Conservation (phyloP, 2,113 vertebrate species). For the Chionis minor region DNA sequence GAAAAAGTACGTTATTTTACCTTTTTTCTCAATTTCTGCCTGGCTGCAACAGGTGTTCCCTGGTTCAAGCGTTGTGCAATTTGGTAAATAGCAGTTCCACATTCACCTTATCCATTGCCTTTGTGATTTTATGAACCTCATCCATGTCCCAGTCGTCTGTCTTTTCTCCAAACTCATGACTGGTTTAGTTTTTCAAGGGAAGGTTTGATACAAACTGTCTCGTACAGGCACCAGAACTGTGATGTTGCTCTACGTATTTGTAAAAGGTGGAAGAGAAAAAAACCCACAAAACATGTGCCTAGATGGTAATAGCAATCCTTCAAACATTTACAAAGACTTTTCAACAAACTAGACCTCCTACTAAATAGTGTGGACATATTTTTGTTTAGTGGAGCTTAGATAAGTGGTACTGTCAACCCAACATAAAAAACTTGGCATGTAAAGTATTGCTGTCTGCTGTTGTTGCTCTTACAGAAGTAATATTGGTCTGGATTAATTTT, state of each 20-base stretch:
- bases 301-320: not conserved
- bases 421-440: rapidly evolving
- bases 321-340: not conserved
- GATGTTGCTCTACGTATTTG: not conserved
- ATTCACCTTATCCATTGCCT: not conserved
- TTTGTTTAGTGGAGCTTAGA: not conserved
- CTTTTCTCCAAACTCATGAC: not conserved
- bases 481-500: not conserved
- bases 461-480: not conserved
- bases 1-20: not conserved
- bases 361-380: not conserved
- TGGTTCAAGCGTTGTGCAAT: not conserved
- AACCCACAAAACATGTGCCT: not conserved
- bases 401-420: not conserved
- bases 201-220: not conserved
- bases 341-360: not conserved
- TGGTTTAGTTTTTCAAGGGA: not conserved
- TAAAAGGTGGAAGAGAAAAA: not conserved
- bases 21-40: not conserved
- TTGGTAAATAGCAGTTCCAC: not conserved
- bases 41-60: not conserved
- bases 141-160: not conserved
- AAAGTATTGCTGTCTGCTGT: not conserved
- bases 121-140: not conserved
- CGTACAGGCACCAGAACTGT: rapidly evolving